Evolutionary conservation across 2,797 vertebrate genomes (phyloP).

Genomic region (Apogon hyalosoma): DNA sequence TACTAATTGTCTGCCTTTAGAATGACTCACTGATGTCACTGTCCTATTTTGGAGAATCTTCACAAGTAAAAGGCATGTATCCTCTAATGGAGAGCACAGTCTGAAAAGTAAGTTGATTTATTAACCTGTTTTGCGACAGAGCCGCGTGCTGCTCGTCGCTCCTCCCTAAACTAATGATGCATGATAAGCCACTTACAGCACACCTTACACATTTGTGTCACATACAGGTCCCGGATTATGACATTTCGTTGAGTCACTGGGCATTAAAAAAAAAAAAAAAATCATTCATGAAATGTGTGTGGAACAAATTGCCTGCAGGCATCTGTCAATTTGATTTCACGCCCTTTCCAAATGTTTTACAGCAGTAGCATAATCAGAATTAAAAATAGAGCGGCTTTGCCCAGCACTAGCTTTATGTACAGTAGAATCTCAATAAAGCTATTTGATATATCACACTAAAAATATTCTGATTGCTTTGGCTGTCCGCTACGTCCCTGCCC

Average conservation of each 20-base stretch:
- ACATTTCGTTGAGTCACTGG: conserved; percentile 38
- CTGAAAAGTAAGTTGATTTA: conserved; percentile 54
- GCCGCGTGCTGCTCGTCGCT: conserved; percentile 34
- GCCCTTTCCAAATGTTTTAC: conserved; percentile 9
- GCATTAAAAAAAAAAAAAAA: not conserved
- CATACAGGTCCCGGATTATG: conserved; percentile 22
- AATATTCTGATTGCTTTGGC: conserved; percentile 26
- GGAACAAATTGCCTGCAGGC: conserved; percentile 6
- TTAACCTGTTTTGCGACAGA: conserved; percentile 58
- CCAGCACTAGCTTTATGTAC: conserved; percentile 63
- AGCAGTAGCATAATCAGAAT: conserved; percentile 17
- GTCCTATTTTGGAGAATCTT: conserved; percentile 63
- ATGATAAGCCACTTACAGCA: conserved; percentile 48
- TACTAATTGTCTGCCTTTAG: conserved; percentile 63
- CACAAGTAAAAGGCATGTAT: conserved; percentile 55
- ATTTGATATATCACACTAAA: conserved; percentile 15
- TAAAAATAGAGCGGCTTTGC: conserved; percentile 39
- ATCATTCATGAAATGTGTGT: conserved; percentile 2
- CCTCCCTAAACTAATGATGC: conserved; percentile 44
- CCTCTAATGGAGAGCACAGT: conserved; percentile 59
- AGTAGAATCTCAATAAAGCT: conserved; percentile 39
- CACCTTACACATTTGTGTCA: conserved; percentile 28
- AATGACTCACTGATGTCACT: conserved; percentile 59
- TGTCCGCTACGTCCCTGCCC: conserved; percentile 31
- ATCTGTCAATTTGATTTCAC: not conserved